phyloP scores from a whole-genome alignment of 2,888 invertebrate species.

The Sicus ferrugineus region DNA sequence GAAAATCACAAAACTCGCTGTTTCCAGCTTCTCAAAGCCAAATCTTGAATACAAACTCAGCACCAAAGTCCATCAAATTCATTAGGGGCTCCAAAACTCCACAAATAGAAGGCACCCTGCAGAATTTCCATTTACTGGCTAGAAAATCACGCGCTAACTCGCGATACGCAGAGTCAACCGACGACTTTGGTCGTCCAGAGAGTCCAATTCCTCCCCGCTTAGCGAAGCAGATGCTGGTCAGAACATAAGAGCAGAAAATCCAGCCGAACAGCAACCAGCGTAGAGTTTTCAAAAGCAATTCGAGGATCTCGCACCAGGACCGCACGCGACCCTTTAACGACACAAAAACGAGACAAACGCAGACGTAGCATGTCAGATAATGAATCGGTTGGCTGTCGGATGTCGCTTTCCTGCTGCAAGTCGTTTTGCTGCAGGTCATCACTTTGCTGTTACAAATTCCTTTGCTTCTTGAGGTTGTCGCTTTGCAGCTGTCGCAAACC shows the following conservation, averaged over 20 bases:
- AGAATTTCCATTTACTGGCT: conserved; percentile 53
- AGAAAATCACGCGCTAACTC: conserved; percentile 54
- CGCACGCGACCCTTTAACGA: not conserved
- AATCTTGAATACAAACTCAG: conserved; percentile 42
- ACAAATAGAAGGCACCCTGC: conserved; percentile 59
- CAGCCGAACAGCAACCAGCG: conserved; percentile 55
- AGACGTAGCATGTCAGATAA: too few relatives aligned
- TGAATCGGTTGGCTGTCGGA: too few relatives aligned
- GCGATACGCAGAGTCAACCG: conserved; percentile 39
- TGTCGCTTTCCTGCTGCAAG: too few relatives aligned
- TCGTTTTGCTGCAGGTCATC: too few relatives aligned
- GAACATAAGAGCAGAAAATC: conserved; percentile 58
- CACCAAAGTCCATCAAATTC: conserved; percentile 46
- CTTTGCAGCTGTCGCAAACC: too few relatives aligned
- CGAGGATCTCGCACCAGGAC: conserved; percentile 51
- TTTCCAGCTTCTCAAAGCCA: too few relatives aligned
- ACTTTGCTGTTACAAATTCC: too few relatives aligned
- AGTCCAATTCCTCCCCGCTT: conserved; percentile 55
- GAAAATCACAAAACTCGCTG: too few relatives aligned
- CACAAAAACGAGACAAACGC: too few relatives aligned
- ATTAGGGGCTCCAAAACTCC: conserved; percentile 52
- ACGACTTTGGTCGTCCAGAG: conserved; percentile 48
- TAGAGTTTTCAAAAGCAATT: conserved; percentile 52
- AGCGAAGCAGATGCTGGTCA: conserved; percentile 56
- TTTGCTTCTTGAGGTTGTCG: too few relatives aligned